Conservation (phyloP, 2,888 invertebrate genomes). For the Oxytorus armatus region DNA sequence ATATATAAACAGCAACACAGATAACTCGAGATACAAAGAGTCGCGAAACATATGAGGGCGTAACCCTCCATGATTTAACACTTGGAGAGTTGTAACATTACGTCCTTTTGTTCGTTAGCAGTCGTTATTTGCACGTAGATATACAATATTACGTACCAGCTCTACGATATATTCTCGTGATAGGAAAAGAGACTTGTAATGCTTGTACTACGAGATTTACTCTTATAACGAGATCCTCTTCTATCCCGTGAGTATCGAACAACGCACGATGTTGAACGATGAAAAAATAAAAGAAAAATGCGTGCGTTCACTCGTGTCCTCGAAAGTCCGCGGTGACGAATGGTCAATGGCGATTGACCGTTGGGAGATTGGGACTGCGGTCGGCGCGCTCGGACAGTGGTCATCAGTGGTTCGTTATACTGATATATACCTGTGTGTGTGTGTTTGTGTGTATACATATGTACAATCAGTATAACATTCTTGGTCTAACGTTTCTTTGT, state of each 20-base stretch:
- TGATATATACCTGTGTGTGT: conserved; percentile 11
- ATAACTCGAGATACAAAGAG: neutral
- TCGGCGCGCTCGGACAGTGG: conserved; percentile 21
- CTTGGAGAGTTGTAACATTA: neutral
- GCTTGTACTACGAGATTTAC: conserved; percentile 38
- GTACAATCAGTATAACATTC: neutral
- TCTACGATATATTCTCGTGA: conserved; percentile 23
- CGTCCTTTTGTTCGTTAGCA: neutral
- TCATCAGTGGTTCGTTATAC: conserved; percentile 61
- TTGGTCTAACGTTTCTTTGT: too few species aligned
- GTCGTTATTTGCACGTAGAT: neutral
- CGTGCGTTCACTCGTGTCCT: conserved; percentile 51
- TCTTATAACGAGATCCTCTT: conserved; percentile 41
- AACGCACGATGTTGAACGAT: conserved; percentile 14
- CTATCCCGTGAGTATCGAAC: conserved; percentile 9
- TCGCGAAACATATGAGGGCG: neutral
- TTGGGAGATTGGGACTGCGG: conserved; percentile 51
- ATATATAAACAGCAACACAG: neutral
- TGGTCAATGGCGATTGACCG: conserved; percentile 56
- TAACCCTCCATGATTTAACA: neutral
- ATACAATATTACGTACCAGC: too few species aligned
- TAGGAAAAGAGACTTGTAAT: conserved; percentile 37
- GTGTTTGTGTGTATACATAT: neutral
- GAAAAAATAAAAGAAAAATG: conserved; percentile 31
- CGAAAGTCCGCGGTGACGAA: conserved; percentile 63